Evolutionary conservation across 2,888 invertebrate genomes (phyloP).

Genomic region (Erebia palarica): DNA sequence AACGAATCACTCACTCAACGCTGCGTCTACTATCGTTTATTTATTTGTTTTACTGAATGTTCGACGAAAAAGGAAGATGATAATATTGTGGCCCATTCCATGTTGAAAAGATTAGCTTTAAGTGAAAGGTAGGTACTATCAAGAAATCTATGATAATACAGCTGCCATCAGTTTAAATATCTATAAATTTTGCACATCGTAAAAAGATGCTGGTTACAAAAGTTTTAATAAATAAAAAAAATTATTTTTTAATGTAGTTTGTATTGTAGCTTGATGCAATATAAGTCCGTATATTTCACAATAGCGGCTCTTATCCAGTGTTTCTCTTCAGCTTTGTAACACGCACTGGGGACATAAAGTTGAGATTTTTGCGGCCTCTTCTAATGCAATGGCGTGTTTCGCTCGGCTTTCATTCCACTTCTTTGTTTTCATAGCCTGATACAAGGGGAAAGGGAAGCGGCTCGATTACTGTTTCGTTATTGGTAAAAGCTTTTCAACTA

Average conservation of each 20-base stretch:
- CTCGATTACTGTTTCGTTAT: background rate
- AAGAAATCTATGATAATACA: too few species aligned
- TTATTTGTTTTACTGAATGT: too few species aligned
- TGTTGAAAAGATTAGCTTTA: too few species aligned
- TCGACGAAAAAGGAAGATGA: too few species aligned
- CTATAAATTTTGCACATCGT: too few species aligned
- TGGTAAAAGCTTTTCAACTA: background rate
- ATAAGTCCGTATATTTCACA: conserved; percentile 32
- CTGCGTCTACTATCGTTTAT: too few species aligned
- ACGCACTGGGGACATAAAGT: conserved; percentile 57
- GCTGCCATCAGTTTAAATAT: too few species aligned
- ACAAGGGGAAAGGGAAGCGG: background rate
- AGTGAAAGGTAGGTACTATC: too few species aligned
- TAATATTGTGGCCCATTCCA: too few species aligned
- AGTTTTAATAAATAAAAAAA: too few species aligned
- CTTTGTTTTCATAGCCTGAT: conserved; percentile 13
- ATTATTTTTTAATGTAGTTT: background rate
- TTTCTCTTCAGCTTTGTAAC: conserved; percentile 51
- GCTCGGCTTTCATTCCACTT: conserved; percentile 19
- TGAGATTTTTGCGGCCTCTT: conserved; percentile 56
- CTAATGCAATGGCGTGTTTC: conserved; percentile 45
- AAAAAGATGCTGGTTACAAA: background rate
- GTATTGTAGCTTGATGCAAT: conserved; percentile 42
- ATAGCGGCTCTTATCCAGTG: conserved; percentile 45
- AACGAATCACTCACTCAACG: too few species aligned